Evolutionary conservation across 2,797 vertebrate genomes (phyloP), one percentile per base, ranked within the genome.

Genomic region (Morus bassanus): DNA sequence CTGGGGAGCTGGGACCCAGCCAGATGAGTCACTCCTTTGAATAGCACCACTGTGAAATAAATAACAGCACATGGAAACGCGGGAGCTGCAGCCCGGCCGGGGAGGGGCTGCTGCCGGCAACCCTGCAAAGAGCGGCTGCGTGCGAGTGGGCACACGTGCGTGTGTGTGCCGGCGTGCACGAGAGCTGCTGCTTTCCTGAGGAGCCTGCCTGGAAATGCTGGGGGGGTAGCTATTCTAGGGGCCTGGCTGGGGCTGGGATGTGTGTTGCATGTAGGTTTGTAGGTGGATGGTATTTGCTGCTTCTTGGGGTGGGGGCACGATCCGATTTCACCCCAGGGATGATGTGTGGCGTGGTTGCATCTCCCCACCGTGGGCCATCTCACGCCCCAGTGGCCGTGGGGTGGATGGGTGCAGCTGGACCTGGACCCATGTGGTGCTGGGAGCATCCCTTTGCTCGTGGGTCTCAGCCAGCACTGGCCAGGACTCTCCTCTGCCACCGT

Each of bases 21-120:
- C 94, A 72, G 86, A 72, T 97, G 96, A 97, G 75, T 96, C 96
- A 97, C 23, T 68, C 7, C 65, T 68, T 75, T 96, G 84, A 96
- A 96, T 92, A 86, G 93, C 89, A 86, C 7, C 79, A 82, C 96
- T 97, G 94, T 96, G 92, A 79, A 72, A 94, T 93, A 86, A 91
- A 91, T 85, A 96, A 76, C 88, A 88, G 92, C 72, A 30, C 89
- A 83, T 48, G 90, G 95, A 83, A 76, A 82, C 21, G 35, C 31
- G 8, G 79, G 90, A 85, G 80, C 95, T 37, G 69, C 60, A 16
- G 61, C 41, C 12, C 3, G 12, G 35, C 43, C 2, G 14, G 73
- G 83, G 59, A 39, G 68, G 74, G 79, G 61, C 33, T 2, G 59
- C 53, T 30, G 59, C 31, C 43, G 21, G 31, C 65, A 35, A 4